Base-by-base conservation (phyloP, 1,140 invertebrate genomes). In the Hycleus cichorii region DNA sequence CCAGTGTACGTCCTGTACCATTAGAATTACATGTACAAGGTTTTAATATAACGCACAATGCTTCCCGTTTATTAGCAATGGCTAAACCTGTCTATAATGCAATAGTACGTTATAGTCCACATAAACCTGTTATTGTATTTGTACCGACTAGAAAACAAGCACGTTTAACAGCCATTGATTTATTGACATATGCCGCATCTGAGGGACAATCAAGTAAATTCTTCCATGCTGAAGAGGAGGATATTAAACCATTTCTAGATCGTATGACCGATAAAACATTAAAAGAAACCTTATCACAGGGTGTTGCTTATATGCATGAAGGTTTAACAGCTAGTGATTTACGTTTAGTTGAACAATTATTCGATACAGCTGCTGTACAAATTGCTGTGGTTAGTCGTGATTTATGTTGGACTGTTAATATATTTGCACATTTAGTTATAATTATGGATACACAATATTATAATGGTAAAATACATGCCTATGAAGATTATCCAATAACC, bases 391-490 rank as follows among this genome's bases (percentile, higher is more conserved):
- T 86, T 0, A 93, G 94, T 0, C 79, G 90, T 10, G 91, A 90
- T 69, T 82, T 99, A 4, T 93, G 92, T 67, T 99, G 93, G 91
- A 89, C 87, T 39, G 80, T 98, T 46, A 88, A 87, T 38, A 89
- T 97, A 27, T 83, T 84, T 47, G 86, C 92, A 0, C 92, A 98
- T 75, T 81, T 99, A 11, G 94, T 95, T 0, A 85, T 99, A 27
- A 89, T 99, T 11, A 97, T 98, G 86, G 97, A 99, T 69, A 98
- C 97, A 0, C 95, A 98, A 72, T 84, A 84, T 64, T 99, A 99
- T 75, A 97, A 99, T 77, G 97, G 97, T 47, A 96, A 97, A 58
- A 81, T 85, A 48, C 87, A 88, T 67, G 84, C 86, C 2, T 96
- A 99, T 77, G 96, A 98, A 76, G 97, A 99, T 76, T 99, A 98